Base-by-base conservation (phyloP, 2,888 invertebrate genomes). In the Idaea aversata region DNA sequence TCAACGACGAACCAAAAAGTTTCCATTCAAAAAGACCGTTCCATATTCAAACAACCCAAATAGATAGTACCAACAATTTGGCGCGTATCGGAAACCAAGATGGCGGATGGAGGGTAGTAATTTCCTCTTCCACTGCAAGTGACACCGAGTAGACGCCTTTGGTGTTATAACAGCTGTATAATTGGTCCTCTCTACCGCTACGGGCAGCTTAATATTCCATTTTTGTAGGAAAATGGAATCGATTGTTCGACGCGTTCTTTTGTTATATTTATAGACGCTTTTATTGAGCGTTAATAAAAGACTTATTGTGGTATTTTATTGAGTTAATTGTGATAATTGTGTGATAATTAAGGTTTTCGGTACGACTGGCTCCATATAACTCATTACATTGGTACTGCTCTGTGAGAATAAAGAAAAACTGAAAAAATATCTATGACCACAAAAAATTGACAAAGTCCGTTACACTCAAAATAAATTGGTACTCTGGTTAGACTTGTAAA, bases 91-190 rank as follows among this genome's bases (percentile, higher is more conserved):
- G 71, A 74, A 71, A 75, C 63, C 78, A 80, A 82, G 82, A 81
- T 81, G 84, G 84, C 82, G 83, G 36, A 36, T 81, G 82, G 83
- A 84, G 82, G 82, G 75, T 75, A 75, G 85, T 84, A 87, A 88
- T 88, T 88, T 88, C 88, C 83, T 82, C 79, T 73, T 74, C 75
- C 77, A 72, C 77, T 88, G 88, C 83, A 79, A 82, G 78, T 87
- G 88, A 88, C 88, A 74, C 67, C 72, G 69, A 71, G 69, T 71
- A 74, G 75, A 72, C 67, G 70, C 74, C 70, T 72, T 77, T 76
- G 75, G 74, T 75, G 71, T 68, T 72, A 36, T 36, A 36, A 36
- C 36, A 36, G 36, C 36, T 36, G 36, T 72, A 77, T 80, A 79
- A 80, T 79, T 79, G 80, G 72, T 73, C 72, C 75, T 77, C 76